Evolutionary conservation across 1,140 invertebrate species (phyloP), one percentile per base, ranked within the genome.

Genomic region (Tigriopus japonicus): DNA sequence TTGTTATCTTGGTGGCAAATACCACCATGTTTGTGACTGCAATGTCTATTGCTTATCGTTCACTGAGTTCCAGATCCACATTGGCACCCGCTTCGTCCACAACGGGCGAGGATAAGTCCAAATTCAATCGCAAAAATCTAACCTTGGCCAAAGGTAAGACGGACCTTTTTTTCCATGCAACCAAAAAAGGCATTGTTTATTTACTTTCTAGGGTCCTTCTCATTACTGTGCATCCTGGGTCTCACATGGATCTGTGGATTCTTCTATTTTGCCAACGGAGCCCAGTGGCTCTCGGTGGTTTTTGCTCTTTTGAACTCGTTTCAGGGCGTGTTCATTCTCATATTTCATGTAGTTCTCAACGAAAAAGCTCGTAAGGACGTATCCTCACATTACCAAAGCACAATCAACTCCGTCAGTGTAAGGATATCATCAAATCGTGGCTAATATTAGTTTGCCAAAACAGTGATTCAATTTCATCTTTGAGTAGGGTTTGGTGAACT

Each of bases 221-320:
- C 55, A 28, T 41, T 58, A 17, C n/a, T 58, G 15, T 58, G 55
- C 40, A 40, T 58, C 21, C 17, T 58, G 55, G 55, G 55, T 9
- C 17, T 58, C 28, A 58, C 55, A 10, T 58, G 55, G 55, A 58
- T 58, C 23, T 58, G 35, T 42, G 55, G 55, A 58, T 58, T 58
- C 17, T n/a, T 23, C 9, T 58, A 42, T 42, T 58, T 58, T 43
- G 21, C 55, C 15, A 41, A 58, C n/a, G 55, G 55, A 14, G 17
- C 17, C n/a, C 6, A 15, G 15, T 58, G 55, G 55, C 21, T 58
- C 15, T 28, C 55, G 6, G 21, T 35, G 35, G 17, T 58, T 42
- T 58, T 58, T 42, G 41, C 40, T 13, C 14, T 58, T 17, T 23
- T 58, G 3, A 58, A 58, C 42, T 58, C 55, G 14, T 17, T 42